Evolutionary conservation across 2,888 invertebrate genomes (phyloP).

Genomic region (Drosophila histrio): DNA sequence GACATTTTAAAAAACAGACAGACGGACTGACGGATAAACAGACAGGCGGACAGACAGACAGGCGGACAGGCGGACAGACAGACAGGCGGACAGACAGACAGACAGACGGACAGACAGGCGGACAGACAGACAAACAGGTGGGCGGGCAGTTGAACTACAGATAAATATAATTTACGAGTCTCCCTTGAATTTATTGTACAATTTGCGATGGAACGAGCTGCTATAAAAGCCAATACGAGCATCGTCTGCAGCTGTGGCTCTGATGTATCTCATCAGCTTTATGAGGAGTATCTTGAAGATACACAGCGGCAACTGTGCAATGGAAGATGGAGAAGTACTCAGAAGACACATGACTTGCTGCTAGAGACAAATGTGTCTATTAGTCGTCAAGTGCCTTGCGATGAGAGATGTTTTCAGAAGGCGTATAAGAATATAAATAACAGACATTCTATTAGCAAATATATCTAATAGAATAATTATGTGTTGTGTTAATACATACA

Average conservation of each 20-base stretch:
- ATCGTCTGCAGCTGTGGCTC: background rate
- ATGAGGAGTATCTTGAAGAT: background rate
- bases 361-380: constrained; percentile 1
- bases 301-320: no score
- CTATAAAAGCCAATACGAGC: background rate
- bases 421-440: no score
- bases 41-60: background rate
- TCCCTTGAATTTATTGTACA: constrained; percentile 3
- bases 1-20: constrained; percentile 5
- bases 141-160: background rate
- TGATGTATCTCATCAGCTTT: constrained; percentile 2
- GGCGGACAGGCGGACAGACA: background rate
- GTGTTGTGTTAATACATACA: background rate
- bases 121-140: background rate
- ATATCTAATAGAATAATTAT: background rate
- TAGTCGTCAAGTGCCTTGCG: no score
- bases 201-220: background rate
- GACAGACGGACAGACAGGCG: background rate
- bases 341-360: background rate
- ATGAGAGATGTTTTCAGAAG: no score
- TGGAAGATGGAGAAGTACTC: background rate
- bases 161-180: constrained; percentile 17
- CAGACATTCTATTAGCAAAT: background rate
- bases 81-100: background rate
- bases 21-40: background rate